Percentiles rank a stretch among this genome's conserved stretches.
These are phyloP conservation scores for Nerophis ophidion DNA, from an alignment of 2,113 vertebrate genomes.

Conservation along the genomic window DNA sequence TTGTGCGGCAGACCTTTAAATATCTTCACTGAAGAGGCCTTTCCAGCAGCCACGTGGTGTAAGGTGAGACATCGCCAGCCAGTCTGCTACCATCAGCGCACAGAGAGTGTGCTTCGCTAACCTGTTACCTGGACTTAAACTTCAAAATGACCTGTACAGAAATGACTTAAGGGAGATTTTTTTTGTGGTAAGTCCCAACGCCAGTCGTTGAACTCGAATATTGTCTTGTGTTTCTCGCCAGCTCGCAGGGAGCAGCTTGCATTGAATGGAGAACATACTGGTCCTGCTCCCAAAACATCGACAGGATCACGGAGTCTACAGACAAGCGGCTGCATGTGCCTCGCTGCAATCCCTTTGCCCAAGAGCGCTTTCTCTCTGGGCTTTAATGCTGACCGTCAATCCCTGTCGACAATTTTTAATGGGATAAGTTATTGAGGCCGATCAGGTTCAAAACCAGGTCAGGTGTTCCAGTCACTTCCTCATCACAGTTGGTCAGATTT, in stretches of 20 bases:
- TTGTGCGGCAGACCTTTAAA: conserved; percentile 69
- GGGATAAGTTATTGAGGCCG: conserved; percentile 68
- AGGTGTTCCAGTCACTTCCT: conserved; percentile 35
- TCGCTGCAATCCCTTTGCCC: conserved; percentile 27
- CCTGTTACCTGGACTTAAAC: conserved; percentile 11
- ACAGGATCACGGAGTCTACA: conserved; percentile 68
- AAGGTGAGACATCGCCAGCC: conserved; percentile 65
- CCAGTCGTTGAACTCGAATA: conserved; percentile 32
- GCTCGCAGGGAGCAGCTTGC: conserved; percentile 47
- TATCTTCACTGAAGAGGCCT: conserved; percentile 55
- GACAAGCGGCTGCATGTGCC: conserved; percentile 48
- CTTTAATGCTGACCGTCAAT: conserved; percentile 42
- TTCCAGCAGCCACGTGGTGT: conserved; percentile 68
- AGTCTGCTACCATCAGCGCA: conserved; percentile 45
- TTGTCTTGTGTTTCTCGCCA: conserved; percentile 46
- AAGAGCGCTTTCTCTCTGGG: conserved; percentile 37
- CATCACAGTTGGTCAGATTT: conserved; percentile 21
- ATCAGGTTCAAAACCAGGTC: conserved; percentile 66
- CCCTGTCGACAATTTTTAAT: conserved; percentile 63
- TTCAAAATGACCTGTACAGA: background rate
- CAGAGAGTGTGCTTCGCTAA: conserved; percentile 29
- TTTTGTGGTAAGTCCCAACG: conserved; percentile 26
- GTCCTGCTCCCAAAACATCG: conserved; percentile 75
- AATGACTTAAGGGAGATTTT: conserved; percentile 25
- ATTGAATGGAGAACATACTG: conserved; percentile 79